These are phyloP conservation scores for Bhutanitis thaidina DNA, from an alignment of 2,888 invertebrate genomes.

Conservation along the genomic window DNA sequence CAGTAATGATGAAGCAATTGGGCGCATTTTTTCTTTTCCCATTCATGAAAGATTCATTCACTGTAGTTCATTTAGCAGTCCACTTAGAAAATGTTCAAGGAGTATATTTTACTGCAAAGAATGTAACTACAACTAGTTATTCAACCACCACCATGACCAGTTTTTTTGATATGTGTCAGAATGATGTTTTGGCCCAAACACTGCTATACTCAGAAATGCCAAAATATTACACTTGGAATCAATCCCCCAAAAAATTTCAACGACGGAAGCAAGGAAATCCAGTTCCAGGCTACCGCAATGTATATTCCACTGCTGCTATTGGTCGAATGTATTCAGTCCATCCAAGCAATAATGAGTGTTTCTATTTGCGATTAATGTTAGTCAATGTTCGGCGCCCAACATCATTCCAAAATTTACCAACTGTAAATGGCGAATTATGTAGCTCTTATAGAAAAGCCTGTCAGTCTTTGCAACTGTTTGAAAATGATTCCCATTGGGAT, in stretches of 20 bases:
- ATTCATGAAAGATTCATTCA: too few species aligned
- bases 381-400: not conserved
- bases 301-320: not conserved
- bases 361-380: not conserved
- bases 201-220: not conserved
- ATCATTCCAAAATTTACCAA: not conserved
- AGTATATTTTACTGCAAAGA: too few species aligned
- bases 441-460: not conserved
- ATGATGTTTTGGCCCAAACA: not conserved
- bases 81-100: too few species aligned
- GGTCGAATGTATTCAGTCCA: not conserved
- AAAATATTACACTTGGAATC: not conserved
- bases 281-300: too few species aligned
- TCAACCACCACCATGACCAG: not conserved
- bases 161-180: not conserved
- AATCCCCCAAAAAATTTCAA: not conserved
- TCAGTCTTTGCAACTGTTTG: too few species aligned
- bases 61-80: too few species aligned
- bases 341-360: not conserved
- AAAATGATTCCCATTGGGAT: too few species aligned
- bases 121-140: too few species aligned
- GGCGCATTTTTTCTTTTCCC: too few species aligned
- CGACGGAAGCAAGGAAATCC: not conserved
- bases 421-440: not conserved
- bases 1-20: too few species aligned